These are phyloP conservation scores for Clanis bilineata DNA, from an alignment of 2,888 invertebrate species.

Conservation along the genomic window DNA sequence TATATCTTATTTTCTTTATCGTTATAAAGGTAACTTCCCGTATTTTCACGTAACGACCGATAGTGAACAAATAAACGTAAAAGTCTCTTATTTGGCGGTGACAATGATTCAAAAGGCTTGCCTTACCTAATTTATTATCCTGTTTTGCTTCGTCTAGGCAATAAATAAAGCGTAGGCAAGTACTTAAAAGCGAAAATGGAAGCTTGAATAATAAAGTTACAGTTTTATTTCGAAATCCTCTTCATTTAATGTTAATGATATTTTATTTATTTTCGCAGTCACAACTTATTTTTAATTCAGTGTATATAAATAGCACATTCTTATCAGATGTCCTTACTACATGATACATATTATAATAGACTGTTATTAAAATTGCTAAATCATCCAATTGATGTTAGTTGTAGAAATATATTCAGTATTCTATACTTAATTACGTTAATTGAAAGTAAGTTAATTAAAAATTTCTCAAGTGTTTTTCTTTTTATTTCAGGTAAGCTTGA, in stretches of 20 bases:
- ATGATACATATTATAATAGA: not conserved
- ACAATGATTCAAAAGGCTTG: conserved; percentile 31
- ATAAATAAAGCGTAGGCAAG: conserved; percentile 36
- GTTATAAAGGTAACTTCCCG: not conserved
- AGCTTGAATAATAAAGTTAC: conserved; percentile 26
- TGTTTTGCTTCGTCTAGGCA: conserved; percentile 32
- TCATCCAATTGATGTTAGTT: conserved; percentile 1
- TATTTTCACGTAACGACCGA: not conserved
- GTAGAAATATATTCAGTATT: not conserved
- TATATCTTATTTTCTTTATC: not conserved
- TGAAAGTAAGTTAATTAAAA: too few species aligned
- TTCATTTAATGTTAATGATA: too few species aligned
- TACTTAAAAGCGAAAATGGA: conserved; percentile 32
- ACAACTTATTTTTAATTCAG: too few species aligned
- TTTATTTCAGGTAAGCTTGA: conserved; percentile 54
- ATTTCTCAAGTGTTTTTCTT: conserved; percentile 26
- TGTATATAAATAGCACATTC: not conserved
- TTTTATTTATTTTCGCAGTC: not conserved
- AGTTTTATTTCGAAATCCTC: too few species aligned
- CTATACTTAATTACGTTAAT: not conserved
- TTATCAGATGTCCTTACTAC: not conserved
- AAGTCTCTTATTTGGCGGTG: conserved; percentile 25
- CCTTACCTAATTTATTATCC: conserved; percentile 34
- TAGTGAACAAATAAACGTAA: conserved; percentile 2
- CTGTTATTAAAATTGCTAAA: not conserved